These are phyloP conservation scores for Manis crassicaudata DNA, from an alignment of 2,797 vertebrate genomes.

Conservation along the genomic window DNA sequence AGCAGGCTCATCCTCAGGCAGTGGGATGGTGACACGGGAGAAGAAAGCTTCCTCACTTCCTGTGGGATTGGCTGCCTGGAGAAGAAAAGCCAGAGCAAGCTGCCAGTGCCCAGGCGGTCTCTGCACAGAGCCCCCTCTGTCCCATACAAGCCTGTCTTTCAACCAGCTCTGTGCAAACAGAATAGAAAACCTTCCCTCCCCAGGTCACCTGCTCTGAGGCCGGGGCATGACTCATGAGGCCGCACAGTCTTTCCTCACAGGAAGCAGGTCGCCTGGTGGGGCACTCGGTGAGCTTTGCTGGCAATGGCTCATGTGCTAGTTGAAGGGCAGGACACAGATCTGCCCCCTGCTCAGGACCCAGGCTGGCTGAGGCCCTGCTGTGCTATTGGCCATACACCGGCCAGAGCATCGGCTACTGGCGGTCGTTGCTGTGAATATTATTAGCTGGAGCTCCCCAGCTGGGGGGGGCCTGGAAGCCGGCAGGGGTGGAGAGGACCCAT, in stretches of 20 bases:
- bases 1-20: constrained; percentile 85
- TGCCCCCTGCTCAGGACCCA: not conserved
- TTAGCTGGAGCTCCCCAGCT: not conserved
- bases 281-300: not conserved
- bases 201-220: not conserved
- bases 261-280: constrained; percentile 8
- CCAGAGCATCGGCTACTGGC: not conserved
- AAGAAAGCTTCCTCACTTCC: constrained; percentile 91
- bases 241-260: not conserved
- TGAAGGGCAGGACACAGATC: not conserved
- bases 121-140: constrained; percentile 50
- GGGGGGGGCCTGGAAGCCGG: rapidly evolving
- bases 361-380: not conserved
- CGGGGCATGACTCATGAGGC: not conserved
- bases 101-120: constrained; percentile 50
- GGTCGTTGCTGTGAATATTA: rapidly evolving
- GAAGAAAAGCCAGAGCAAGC: constrained; percentile 69
- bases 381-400: not conserved
- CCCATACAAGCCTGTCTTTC: not conserved
- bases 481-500: not conserved
- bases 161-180: not conserved
- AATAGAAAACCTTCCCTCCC: not conserved
- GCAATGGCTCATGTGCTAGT: not conserved
- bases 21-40: constrained; percentile 82
- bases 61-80: constrained; percentile 90